phyloP scores from a whole-genome alignment of 2,113 vertebrate species.

The Spilogale gracilis region DNA sequence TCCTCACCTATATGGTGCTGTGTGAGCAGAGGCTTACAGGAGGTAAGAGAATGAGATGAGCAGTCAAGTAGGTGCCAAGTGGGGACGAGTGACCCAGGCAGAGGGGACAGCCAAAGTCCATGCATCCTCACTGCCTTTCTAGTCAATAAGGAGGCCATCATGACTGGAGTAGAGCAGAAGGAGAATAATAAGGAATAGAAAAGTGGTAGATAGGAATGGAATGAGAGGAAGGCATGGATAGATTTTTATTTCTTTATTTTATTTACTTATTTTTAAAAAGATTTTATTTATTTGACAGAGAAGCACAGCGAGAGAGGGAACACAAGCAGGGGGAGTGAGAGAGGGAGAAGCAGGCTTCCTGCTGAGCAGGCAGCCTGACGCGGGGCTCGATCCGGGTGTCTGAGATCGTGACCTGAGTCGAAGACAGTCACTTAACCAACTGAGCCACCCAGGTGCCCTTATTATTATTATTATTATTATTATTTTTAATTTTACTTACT shows the following conservation, averaged over 20 bases:
- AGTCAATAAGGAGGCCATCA: background rate
- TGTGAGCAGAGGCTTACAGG: background rate
- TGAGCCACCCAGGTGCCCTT: too few species aligned
- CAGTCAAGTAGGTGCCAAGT: background rate
- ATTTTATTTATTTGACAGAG: background rate
- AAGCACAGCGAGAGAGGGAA: too few species aligned
- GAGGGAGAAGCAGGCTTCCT: too few species aligned
- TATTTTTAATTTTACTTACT: background rate
- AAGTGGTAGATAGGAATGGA: too few species aligned
- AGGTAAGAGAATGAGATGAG: background rate
- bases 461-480: too few species aligned
- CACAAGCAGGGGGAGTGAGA: too few species aligned
- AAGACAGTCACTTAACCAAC: too few species aligned
- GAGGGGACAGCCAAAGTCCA: background rate
- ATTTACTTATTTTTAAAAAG: background rate
- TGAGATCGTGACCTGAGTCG: too few species aligned
- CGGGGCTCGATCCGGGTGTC: too few species aligned
- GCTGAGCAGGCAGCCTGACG: too few species aligned
- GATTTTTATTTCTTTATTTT: background rate
- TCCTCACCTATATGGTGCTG: background rate
- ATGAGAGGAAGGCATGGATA: background rate
- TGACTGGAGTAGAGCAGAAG: background rate
- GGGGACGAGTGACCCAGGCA: background rate
- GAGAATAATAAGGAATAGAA: too few species aligned
- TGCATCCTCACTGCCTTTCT: background rate